These are phyloP conservation scores for Limnephilus lunatus DNA, from an alignment of 2,888 invertebrate species.

Conservation along the genomic window DNA sequence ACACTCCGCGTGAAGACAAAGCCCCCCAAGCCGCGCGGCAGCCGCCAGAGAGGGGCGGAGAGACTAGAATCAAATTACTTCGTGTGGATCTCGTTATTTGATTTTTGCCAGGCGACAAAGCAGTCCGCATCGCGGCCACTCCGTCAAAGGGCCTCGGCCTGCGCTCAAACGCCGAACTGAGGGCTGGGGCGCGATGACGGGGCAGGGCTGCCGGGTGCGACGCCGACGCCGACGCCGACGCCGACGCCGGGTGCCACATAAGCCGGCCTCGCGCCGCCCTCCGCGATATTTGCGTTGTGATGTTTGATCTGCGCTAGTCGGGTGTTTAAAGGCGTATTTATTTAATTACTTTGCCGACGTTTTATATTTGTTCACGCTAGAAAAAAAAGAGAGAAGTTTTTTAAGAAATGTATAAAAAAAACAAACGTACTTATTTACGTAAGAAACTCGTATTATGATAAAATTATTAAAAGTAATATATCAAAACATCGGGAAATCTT, in stretches of 20 bases:
- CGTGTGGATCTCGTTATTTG: constrained; percentile 57
- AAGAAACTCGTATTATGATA: too few relatives aligned
- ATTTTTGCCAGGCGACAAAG: constrained; percentile 46
- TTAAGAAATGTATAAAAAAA: too few relatives aligned
- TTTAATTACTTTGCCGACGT: too few relatives aligned
- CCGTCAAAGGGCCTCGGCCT: background rate
- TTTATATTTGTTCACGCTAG: too few relatives aligned
- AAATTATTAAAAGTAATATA: background rate
- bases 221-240: background rate
- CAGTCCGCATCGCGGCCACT: constrained; percentile 34
- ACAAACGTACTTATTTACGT: too few relatives aligned
- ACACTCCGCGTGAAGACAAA: constrained; percentile 37
- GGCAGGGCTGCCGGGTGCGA: background rate
- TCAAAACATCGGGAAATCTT: background rate
- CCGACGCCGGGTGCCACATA: background rate
- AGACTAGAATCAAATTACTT: constrained; percentile 51
- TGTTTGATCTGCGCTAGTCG: too few relatives aligned
- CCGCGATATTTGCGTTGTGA: background rate
- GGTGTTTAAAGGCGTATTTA: too few relatives aligned
- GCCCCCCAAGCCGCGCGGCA: constrained; percentile 7
- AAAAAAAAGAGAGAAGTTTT: too few relatives aligned
- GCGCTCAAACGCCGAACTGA: constrained; percentile 12
- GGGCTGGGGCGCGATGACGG: background rate
- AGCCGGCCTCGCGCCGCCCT: background rate
- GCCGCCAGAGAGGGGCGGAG: background rate